A percentile compares a stretch with the other conserved stretches of the same genome.
phyloP scores from a whole-genome alignment of 1,140 invertebrate species.

The fruit fly (Drosophila melanogaster) region Release_6_plus_ISO1_MT NT_033779.5:18509501-18510000 shows the following conservation, averaged over 20 bases:
- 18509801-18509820: too few relatives aligned
- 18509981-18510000: too few relatives aligned
- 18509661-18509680: background rate
- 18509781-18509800: too few relatives aligned
- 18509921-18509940: too few relatives aligned
- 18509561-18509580: constrained; percentile 71
- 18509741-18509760: background rate
- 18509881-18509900: too few relatives aligned
- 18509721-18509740: background rate
- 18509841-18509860: too few relatives aligned
- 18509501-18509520: constrained; percentile 22
- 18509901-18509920: too few relatives aligned
- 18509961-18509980: background rate
- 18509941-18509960: too few relatives aligned
- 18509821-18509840: too few relatives aligned
- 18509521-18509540: constrained; percentile 64
- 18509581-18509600: constrained; percentile 42
- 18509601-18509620: constrained; percentile 17
- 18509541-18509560: constrained; percentile 30
- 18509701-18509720: constrained; percentile 3
- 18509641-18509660: constrained; percentile 13
- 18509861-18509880: too few relatives aligned
- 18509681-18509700: background rate
- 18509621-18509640: constrained; percentile 12
- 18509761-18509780: background rate